Evolutionary conservation across 1,140 invertebrate species (phyloP).

Genomic region (Drosophila pseudoananassae): DNA sequence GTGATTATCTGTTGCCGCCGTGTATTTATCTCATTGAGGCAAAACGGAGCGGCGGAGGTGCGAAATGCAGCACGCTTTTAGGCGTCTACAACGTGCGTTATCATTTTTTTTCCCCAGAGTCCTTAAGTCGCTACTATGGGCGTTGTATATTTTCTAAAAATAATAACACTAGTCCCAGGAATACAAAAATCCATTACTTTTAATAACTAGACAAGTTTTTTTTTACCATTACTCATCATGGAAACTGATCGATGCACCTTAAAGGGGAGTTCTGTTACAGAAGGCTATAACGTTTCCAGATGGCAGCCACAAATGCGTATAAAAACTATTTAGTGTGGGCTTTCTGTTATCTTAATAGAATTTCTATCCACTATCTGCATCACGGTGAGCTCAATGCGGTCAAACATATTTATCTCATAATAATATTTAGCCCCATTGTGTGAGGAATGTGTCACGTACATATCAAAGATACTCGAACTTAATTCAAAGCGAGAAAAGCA

Average conservation of each 20-base stretch:
- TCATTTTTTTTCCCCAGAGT: background rate
- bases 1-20: conserved; percentile 80
- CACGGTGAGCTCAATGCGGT: background rate
- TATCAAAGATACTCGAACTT: conserved; percentile 71
- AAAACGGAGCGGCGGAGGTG: conserved; percentile 15
- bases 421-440: conserved; percentile 10
- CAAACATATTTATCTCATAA: background rate
- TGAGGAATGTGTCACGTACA: conserved; percentile 39
- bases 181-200: background rate
- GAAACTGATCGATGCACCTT: background rate
- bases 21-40: conserved; percentile 78
- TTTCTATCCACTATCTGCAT: background rate
- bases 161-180: background rate
- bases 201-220: background rate
- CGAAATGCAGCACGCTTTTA: conserved; percentile 37
- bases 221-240: background rate
- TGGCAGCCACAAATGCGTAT: background rate
- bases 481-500: conserved; percentile 53
- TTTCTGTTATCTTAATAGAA: background rate
- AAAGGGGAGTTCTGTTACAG: background rate
- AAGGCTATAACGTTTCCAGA: background rate
- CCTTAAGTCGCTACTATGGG: conserved; percentile 8
- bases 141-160: background rate
- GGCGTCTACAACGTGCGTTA: conserved; percentile 34
- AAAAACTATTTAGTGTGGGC: no score